Evolutionary conservation across 2,113 vertebrate species (phyloP).

Genomic region (Arvicanthis niloticus): DNA sequence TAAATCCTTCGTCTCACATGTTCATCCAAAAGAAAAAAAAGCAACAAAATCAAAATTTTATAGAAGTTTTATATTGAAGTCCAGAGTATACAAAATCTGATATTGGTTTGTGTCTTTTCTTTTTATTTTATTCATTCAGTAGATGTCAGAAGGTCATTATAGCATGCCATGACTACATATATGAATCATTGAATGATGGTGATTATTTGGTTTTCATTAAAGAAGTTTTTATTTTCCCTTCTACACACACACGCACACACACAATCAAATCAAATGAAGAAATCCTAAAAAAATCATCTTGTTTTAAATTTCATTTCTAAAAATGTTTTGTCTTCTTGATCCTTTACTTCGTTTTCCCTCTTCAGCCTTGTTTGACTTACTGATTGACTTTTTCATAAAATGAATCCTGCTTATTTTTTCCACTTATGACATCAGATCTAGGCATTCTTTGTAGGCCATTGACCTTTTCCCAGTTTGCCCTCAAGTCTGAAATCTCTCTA

Average conservation of each 20-base stretch:
- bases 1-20: neutral
- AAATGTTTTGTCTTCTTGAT: neutral
- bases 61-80: neutral
- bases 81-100: neutral
- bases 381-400: neutral
- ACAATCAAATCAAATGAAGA: neutral
- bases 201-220: slow-evolving; percentile 45
- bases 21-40: neutral
- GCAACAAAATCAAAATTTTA: neutral
- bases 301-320: slow-evolving; percentile 12
- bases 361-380: neutral
- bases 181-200: neutral
- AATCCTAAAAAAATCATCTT: neutral
- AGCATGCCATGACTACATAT: neutral
- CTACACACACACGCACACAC: neutral
- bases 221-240: neutral
- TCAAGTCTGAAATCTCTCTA: slow-evolving; percentile 21
- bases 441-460: neutral
- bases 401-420: slow-evolving; percentile 3
- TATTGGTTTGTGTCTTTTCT: neutral
- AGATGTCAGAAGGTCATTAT: neutral
- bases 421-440: neutral
- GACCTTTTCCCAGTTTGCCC: neutral
- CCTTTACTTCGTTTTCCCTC: neutral
- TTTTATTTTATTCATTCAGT: neutral